Evolutionary conservation across 2,797 vertebrate species (phyloP).

Genomic region (Sparus aurata): DNA sequence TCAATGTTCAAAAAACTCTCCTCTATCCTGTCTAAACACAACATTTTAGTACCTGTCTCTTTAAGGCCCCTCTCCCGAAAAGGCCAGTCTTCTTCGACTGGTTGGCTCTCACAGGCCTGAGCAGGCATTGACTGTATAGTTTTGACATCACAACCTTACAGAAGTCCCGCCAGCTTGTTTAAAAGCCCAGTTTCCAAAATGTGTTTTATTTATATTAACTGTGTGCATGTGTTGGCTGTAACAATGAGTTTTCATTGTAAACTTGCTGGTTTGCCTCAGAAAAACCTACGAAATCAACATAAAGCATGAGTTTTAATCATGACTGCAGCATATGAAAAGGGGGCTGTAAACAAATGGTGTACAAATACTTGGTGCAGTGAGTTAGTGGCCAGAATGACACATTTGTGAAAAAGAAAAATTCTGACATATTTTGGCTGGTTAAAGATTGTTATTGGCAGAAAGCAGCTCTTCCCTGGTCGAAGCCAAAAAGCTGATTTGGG

Average conservation of each 20-base stretch:
- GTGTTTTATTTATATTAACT: no score
- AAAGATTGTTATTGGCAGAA: background rate
- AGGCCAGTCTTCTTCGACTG: no score
- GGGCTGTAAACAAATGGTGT: background rate
- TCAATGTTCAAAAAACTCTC: no score
- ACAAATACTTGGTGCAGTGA: background rate
- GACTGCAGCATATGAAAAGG: background rate
- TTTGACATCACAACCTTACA: no score
- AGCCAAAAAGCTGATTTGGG: slow-evolving; percentile 3
- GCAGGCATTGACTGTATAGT: no score
- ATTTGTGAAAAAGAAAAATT: background rate
- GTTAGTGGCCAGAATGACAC: background rate
- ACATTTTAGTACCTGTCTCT: no score
- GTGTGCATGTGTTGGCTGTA: background rate
- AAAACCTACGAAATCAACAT: background rate
- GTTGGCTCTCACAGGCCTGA: no score
- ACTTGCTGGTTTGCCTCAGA: background rate
- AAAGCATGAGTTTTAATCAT: background rate
- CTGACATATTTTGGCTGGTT: background rate
- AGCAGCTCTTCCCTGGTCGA: background rate
- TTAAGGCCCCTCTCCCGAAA: no score
- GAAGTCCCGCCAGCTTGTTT: no score
- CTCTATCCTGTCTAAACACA: no score
- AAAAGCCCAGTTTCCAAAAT: no score
- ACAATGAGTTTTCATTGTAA: background rate